Conservation (phyloP, 2,797 vertebrate species). For the Platyrinchus mystaceus region DNA sequence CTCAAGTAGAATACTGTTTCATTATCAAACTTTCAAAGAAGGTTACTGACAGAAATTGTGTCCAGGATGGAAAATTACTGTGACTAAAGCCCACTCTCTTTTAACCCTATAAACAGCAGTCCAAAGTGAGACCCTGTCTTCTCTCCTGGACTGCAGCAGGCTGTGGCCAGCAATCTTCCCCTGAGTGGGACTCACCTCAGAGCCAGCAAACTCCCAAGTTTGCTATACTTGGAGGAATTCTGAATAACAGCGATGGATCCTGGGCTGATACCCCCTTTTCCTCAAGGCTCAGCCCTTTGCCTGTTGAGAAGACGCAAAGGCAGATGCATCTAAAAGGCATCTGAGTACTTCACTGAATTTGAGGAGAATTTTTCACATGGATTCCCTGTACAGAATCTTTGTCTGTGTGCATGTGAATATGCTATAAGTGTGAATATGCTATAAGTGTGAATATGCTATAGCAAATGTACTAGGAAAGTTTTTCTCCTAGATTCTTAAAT, state of each 20-base stretch:
- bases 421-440: neutral
- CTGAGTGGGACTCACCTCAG: neutral
- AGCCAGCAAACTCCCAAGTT: neutral
- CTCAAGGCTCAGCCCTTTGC: neutral
- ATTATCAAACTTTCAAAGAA: neutral
- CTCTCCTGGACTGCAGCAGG: accelerated
- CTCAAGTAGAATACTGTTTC: neutral
- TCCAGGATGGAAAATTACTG: neutral
- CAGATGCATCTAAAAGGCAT: neutral
- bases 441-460: neutral
- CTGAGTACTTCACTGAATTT: neutral
- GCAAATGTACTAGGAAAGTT: neutral
- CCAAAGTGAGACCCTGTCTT: neutral
- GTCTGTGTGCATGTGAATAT: neutral
- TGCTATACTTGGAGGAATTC: neutral
- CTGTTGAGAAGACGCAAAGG: neutral
- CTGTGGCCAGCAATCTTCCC: neutral
- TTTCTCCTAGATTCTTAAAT: neutral
- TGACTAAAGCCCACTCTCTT: neutral
- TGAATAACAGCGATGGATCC: neutral
- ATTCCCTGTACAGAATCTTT: neutral
- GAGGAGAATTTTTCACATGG: neutral
- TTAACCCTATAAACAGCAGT: neutral
- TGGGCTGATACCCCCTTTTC: neutral
- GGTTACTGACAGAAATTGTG: neutral